Percentiles rank a stretch among this genome's conserved stretches.
Evolutionary conservation across 2,797 vertebrate species (phyloP).

Genomic region (Clamator glandarius): DNA sequence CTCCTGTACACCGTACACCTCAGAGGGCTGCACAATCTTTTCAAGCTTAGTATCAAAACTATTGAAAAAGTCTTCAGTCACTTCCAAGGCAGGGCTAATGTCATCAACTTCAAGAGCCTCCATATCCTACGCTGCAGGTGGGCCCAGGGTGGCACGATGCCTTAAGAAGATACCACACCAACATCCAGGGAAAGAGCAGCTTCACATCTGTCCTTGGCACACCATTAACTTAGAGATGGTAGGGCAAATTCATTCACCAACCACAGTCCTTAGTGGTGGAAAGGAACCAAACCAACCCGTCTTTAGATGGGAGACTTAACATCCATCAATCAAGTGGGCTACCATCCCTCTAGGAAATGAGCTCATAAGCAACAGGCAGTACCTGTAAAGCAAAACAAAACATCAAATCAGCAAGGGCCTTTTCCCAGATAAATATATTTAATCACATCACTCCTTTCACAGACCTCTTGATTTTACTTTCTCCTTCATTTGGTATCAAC

Average conservation of each 20-base stretch:
- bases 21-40: conserved; percentile 78
- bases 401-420: neutral
- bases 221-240: neutral
- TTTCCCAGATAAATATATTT: neutral
- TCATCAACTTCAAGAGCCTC: conserved; percentile 91
- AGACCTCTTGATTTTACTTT: neutral
- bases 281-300: neutral
- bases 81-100: conserved; percentile 96
- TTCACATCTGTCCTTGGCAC: neutral
- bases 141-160: neutral
- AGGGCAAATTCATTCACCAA: neutral
- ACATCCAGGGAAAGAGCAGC: neutral
- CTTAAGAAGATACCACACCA: conserved; percentile 23
- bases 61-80: conserved; percentile 94
- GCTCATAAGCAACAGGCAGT: neutral
- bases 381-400: conserved; percentile 67
- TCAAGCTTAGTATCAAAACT: conserved; percentile 87
- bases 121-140: conserved; percentile 75
- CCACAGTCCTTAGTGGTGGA: neutral
- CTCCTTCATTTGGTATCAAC: neutral
- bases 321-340: neutral
- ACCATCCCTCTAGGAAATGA: neutral
- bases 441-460: neutral
- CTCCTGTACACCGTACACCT: conserved; percentile 81
- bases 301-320: neutral